Percentiles rank a stretch among this genome's conserved stretches.
Conservation (phyloP, 1,140 invertebrate genomes). For the Drepana arcuata region DNA sequence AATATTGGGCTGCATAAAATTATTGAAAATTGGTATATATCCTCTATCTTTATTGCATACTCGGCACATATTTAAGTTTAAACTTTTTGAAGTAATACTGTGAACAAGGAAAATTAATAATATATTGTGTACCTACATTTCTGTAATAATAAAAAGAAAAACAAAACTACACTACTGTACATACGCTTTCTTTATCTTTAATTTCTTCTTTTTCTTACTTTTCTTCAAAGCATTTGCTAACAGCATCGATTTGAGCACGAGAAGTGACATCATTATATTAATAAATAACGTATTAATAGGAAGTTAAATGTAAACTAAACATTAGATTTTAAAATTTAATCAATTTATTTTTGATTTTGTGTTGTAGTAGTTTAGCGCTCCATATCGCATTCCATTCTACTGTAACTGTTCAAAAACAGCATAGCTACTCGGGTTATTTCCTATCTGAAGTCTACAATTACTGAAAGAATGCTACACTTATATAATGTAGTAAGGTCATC, state of each 20-base stretch:
- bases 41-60: conserved; percentile 43
- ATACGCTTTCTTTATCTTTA: conserved; percentile 33
- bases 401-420: no score
- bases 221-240: conserved; percentile 41
- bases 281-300: no score
- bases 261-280: conserved; percentile 40
- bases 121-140: no score
- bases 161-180: conserved; percentile 6
- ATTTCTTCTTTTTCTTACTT: conserved; percentile 38
- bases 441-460: no score
- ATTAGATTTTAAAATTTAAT: no score
- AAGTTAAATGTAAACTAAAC: no score
- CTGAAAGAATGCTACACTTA: no score
- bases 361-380: no score
- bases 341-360: no score
- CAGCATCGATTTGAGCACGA: conserved; percentile 50
- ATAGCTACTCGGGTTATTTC: no score
- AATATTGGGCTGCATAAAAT: conserved; percentile 34
- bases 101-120: conserved; percentile 6
- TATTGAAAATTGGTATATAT: conserved; percentile 48
- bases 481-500: no score
- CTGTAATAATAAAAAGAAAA: conserved; percentile 3
- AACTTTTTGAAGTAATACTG: conserved; percentile 14
- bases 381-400: no score
- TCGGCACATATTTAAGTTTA: conserved; percentile 29